phyloP scores from a whole-genome alignment of 2,797 vertebrate species.

The Coreius guichenoti region DNA sequence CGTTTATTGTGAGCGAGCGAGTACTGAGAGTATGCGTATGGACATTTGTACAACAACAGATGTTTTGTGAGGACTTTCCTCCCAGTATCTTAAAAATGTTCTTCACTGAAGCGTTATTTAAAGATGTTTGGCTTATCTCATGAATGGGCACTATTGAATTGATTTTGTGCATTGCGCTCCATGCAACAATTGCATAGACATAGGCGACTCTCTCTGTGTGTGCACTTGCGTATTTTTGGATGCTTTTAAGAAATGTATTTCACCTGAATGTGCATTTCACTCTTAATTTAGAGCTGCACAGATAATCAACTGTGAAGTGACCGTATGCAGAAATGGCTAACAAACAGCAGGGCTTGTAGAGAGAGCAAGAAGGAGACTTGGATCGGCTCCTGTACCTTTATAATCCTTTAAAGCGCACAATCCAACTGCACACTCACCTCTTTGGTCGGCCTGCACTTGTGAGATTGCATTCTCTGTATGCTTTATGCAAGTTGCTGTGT shows the following conservation, averaged over 20 bases:
- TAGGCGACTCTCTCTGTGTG: slow-evolving; percentile 40
- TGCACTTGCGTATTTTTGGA: background rate
- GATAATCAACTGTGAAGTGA: slow-evolving; percentile 76
- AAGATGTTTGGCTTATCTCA: slow-evolving; percentile 13
- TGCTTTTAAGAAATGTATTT: slow-evolving; percentile 12
- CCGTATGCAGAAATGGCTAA: slow-evolving; percentile 77
- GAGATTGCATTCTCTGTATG: slow-evolving; percentile 53
- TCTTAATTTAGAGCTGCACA: slow-evolving; percentile 72
- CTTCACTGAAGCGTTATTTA: slow-evolving; percentile 26
- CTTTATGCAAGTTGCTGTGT: slow-evolving; percentile 13
- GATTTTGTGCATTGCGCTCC: slow-evolving; percentile 1
- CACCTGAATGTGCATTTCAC: slow-evolving; percentile 50
- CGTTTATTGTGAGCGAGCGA: background rate
- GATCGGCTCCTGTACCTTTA: slow-evolving; percentile 67
- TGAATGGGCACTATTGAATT: slow-evolving; percentile 12
- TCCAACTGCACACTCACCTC: slow-evolving; percentile 59
- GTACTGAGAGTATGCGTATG: background rate
- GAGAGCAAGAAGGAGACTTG: slow-evolving; percentile 60
- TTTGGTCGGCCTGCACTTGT: slow-evolving; percentile 39
- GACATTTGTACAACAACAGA: background rate
- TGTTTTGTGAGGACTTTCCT: slow-evolving; percentile 17
- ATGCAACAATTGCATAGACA: background rate
- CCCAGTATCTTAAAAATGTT: slow-evolving; percentile 2
- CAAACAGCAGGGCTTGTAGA: slow-evolving; percentile 66
- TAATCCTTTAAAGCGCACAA: slow-evolving; percentile 68